A percentile compares a stretch with the other conserved stretches of the same genome.
These are phyloP conservation scores for Vulpes lagopus DNA, from an alignment of 2,113 vertebrate genomes.

Conservation along the genomic window DNA sequence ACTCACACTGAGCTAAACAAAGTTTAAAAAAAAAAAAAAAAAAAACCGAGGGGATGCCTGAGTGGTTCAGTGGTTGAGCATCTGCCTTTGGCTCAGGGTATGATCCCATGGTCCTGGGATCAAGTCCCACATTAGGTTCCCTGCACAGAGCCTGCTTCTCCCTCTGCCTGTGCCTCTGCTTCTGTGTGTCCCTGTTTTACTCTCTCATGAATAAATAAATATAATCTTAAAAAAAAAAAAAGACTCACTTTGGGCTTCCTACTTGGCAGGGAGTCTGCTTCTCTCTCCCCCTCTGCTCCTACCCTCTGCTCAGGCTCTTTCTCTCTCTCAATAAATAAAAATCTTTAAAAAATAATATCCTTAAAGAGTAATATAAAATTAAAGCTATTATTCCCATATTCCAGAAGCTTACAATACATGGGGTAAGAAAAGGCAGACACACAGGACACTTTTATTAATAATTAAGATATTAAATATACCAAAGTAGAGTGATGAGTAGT, in stretches of 20 bases:
- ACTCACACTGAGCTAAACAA: too few species aligned
- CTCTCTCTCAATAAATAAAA: neutral
- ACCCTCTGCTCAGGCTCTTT: neutral
- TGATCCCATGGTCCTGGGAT: too few species aligned
- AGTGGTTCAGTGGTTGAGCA: too few species aligned
- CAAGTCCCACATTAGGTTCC: too few species aligned
- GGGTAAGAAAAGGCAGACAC: neutral
- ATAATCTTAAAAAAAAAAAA: too few species aligned
- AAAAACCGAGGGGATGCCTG: too few species aligned
- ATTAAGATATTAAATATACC: neutral
- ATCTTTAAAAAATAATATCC: neutral
- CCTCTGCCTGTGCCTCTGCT: too few species aligned
- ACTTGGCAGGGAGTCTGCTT: neutral
- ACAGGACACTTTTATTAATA: neutral
- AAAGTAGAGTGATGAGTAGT: neutral
- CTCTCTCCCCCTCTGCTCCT: neutral
- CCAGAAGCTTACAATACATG: neutral
- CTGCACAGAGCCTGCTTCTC: too few species aligned
- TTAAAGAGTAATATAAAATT: slow-evolving; percentile 48
- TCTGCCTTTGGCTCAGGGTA: too few species aligned
- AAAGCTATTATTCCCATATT: neutral
- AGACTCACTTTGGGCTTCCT: neutral
- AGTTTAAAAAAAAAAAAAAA: too few species aligned
- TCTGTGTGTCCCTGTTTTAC: too few species aligned
- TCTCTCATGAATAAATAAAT: too few species aligned